Conservation (phyloP, 2,797 vertebrate genomes). For the Psittacula derbiana region DNA sequence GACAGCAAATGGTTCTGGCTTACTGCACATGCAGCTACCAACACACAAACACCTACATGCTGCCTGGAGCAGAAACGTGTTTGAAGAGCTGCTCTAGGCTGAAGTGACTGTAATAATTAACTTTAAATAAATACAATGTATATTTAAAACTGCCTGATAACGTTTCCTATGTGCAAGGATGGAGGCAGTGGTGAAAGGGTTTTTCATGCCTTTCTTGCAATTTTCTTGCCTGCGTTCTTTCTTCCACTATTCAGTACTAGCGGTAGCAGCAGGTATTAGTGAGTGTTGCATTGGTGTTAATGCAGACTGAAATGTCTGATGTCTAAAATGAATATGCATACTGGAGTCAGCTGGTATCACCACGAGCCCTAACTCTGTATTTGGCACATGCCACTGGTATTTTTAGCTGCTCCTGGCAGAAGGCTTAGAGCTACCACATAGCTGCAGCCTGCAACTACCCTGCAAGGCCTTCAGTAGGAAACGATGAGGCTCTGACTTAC, state of each 20-base stretch:
- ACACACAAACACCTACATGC: not conserved
- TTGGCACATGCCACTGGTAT: not conserved
- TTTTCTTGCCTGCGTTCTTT: not conserved
- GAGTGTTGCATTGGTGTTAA: not conserved
- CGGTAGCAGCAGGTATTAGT: not conserved
- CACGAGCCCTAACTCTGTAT: not conserved
- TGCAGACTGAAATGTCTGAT: not conserved
- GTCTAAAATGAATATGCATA: not conserved
- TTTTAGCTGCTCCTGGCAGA: not conserved
- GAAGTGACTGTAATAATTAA: not conserved
- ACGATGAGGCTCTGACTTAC: rapidly evolving
- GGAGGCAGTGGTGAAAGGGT: not conserved
- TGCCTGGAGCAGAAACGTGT: rapidly evolving
- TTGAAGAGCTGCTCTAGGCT: not conserved
- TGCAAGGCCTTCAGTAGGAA: not conserved
- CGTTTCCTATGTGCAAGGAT: not conserved
- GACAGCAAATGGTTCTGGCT: not conserved
- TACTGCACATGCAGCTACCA: not conserved
- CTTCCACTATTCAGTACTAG: not conserved
- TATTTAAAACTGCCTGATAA: not conserved
- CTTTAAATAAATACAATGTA: not conserved
- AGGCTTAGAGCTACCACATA: rapidly evolving
- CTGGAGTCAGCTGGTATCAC: not conserved
- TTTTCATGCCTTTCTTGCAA: not conserved
- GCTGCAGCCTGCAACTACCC: not conserved